Evolutionary conservation across 2,113 vertebrate genomes (phyloP), one percentile per base, ranked within the genome.

Genomic region (Benitochromis conjunctus): DNA sequence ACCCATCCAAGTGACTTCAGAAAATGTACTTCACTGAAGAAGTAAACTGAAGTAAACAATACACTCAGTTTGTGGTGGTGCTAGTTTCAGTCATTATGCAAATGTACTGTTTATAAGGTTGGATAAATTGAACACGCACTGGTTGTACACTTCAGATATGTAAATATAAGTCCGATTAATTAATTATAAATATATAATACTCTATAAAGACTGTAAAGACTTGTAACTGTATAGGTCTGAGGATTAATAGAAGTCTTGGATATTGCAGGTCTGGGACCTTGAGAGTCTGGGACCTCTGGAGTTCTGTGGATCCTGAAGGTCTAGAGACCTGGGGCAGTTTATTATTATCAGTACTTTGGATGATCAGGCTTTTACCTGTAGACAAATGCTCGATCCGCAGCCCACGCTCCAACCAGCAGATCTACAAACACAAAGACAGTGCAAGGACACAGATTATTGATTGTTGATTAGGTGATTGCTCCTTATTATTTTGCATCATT

Each of bases 401-500:
- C 80, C 88, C 88, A 89, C 1, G 83, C 88, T 21, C 88, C 88
- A 41, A 89, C 83, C 46, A 89, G 62, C 60, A 89, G 83, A 34
- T 89, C 88, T 89, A 5, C 14, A 21, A 38, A 78, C 19, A 78
- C n/a, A 71, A n/a, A 81, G 41, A 58, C 11, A 81, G 6, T 19
- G 5, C 10, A 8, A 4, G 36, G 10, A 14, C n/a, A 56, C 9
- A 9, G 34, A 34, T 84, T n/a, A 56, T 38, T 48, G 9, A 43
- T 57, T 19, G 29, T 4, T 81, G 29, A 69, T 64, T 13, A 12
- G 13, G 3, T 48, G 13, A 7, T 48, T 18, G 6, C 7, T 76
- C 5, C 51, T 71, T 29, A 21, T 11, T 24, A 3, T 51, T 14
- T 18, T 62, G 79, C 18, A 57, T 57, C 21, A 31, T 51, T 11